phyloP scores from a whole-genome alignment of 2,797 vertebrate species.

The Poecilia wingei region DNA sequence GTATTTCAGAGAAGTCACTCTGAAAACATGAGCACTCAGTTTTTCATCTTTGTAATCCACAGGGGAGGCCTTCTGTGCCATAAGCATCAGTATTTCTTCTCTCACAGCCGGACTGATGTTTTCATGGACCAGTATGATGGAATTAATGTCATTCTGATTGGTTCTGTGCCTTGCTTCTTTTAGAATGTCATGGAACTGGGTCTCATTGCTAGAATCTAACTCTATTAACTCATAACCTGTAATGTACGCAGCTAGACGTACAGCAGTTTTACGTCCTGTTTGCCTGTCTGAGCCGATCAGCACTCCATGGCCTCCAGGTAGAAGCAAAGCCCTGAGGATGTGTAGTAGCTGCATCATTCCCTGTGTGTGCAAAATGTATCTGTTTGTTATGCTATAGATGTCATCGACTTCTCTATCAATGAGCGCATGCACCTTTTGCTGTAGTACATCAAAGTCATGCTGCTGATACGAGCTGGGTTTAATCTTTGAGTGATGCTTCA shows the following conservation, averaged over 20 bases:
- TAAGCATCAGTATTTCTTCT: constrained; percentile 78
- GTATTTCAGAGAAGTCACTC: constrained; percentile 48
- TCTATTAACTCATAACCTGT: constrained; percentile 75
- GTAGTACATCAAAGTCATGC: constrained; percentile 61
- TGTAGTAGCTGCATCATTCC: constrained; percentile 78
- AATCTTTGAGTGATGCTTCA: constrained; percentile 31
- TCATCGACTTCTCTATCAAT: constrained; percentile 41
- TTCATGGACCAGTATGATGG: constrained; percentile 81
- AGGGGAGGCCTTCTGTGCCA: constrained; percentile 75
- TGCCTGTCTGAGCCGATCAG: constrained; percentile 73
- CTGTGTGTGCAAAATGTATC: constrained; percentile 66
- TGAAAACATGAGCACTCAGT: constrained; percentile 63
- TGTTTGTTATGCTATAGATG: constrained; percentile 16
- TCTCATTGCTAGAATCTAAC: constrained; percentile 72
- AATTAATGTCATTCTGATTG: constrained; percentile 51
- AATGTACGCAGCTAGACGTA: constrained; percentile 78
- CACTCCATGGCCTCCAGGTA: constrained; percentile 82
- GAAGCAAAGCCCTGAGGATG: constrained; percentile 78
- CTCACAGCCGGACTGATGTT: constrained; percentile 60
- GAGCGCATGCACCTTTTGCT: constrained; percentile 65
- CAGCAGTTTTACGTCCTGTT: constrained; percentile 82
- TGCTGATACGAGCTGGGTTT: constrained; percentile 68
- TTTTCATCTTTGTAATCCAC: constrained; percentile 76
- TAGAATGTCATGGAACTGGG: constrained; percentile 70
- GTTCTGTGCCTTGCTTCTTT: constrained; percentile 73